phyloP scores from a whole-genome alignment of 2,113 vertebrate species.

The Rhodinocichla rosea region DNA sequence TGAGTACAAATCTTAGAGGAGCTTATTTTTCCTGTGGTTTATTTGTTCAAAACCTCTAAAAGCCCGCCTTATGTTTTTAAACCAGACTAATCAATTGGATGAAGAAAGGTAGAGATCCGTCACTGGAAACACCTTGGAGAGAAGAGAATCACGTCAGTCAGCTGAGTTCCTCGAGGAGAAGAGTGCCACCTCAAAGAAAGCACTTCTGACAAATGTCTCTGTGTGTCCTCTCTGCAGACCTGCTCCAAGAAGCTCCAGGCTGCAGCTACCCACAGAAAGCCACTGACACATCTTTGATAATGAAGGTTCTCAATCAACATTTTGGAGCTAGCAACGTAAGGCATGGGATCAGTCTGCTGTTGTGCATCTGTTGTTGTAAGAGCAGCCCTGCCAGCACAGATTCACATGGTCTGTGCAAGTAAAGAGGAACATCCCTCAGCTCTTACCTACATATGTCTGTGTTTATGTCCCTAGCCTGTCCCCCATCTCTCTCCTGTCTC shows the following conservation, averaged over 20 bases:
- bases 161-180: background rate
- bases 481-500: background rate
- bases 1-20: background rate
- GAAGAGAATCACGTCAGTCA: background rate
- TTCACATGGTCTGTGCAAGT: background rate
- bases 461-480: background rate
- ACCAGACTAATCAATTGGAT: background rate
- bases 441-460: background rate
- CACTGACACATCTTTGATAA: background rate
- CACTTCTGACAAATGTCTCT: background rate
- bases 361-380: background rate
- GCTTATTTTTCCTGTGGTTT: background rate
- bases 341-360: background rate
- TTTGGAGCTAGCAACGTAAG: background rate
- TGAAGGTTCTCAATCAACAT: background rate
- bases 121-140: background rate
- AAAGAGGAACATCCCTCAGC: background rate
- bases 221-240: rapidly evolving
- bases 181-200: rapidly evolving
- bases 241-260: background rate
- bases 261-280: background rate
- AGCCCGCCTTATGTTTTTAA: background rate
- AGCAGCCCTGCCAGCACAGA: background rate
- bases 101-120: background rate
- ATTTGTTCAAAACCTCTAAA: background rate